Base-by-base conservation (phyloP, 2,888 invertebrate genomes). In the Enchytraeus crypticus region DNA sequence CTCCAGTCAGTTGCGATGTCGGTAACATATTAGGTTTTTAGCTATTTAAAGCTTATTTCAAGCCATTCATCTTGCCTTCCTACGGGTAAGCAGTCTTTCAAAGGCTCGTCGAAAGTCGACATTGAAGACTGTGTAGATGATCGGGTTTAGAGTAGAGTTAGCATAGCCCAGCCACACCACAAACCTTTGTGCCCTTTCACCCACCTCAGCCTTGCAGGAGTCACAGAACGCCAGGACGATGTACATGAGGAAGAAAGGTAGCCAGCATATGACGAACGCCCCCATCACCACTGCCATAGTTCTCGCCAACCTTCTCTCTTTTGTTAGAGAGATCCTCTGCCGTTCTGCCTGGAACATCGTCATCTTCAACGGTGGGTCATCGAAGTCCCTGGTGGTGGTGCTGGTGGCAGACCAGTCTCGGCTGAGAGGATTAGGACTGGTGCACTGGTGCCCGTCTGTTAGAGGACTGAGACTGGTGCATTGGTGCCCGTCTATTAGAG, bases 261-360 rank as follows among this genome's bases (percentile, higher is more conserved):
- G 82, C 97, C 96, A 97, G 79, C 96, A 96, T 11, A 95, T 87
- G 53, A 96, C 92, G 77, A 97, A 97, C 0, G 93, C 93, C 3
- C 95, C 95, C 88, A 96, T 95, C 62, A 97, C 95, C 60, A 97
- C 93, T 27, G 93, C 96, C 2, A 97, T 84, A 0, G 95, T 96
- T 57, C 95, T 83, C 0, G 96, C 95, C 0, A 96, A 96, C 46
- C 93, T 84, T 59, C 96, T 83, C 77, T 97, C 97, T 74, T 95
- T 88, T 1, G 92, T 92, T 65, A 95, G 79, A 0, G 93, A 95
- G 71, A 95, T 82, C 56, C 78, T 75, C 69, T 82, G 81, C 51
- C 11, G n/a, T n/a, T 27, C 27, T 26, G 27, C 51, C 27, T 29
- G 5, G 27, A 23, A 51, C 2, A 29, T 3, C n/a, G n/a, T 51